Base-by-base conservation (phyloP, 2,113 vertebrate genomes). In the Aepyceros melampus region DNA sequence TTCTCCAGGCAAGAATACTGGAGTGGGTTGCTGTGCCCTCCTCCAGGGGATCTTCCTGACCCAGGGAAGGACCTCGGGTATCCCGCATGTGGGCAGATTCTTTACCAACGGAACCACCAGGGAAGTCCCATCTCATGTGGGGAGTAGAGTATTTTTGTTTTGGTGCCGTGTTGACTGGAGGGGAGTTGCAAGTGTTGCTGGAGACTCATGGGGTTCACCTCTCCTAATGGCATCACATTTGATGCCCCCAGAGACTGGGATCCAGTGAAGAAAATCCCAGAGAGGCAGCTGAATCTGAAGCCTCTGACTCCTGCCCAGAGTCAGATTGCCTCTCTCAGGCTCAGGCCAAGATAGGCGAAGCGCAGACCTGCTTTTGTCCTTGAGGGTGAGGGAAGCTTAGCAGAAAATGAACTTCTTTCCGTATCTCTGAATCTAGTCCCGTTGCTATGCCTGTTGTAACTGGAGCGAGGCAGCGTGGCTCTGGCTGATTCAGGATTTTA, bases 211-310 rank as follows among this genome's bases (percentile, higher is more conserved):
- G 83, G 3, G 14, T 25, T 21, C 16, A 10, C 2, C 5, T 6
- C 40, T 10, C 0, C 3, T 23, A 29, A 16, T 2, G 11, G 7
- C 3, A 27, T 11, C 33, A 40, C 36, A 27, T 0, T 9, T 14
- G 31, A 8, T 3, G 7, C 1, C 21, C 79, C 53, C 21, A 33
- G 60, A 62, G 5, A 62, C 21, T 16, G 40, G 11, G 47, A 58
- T 25, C 15, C 13, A 36, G 1, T 4, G 19, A n/a, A 9, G 49
- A n/a, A 7, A 2, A 2, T 16, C 8, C 25, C n/a, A 31, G 9
- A 6, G 31, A 78, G 67, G 49, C 86, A 47, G 25, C 31, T 89
- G 16, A 6, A 31, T 36, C 78, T 71, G 6, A 17, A 62, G 51
- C 9, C 49, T 62, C 16, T 14, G 3, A 2, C 33, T 55, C 45